A percentile compares a stretch with the other conserved stretches of the same genome.
These are phyloP conservation scores for Phaenicophaeus curvirostris DNA, from an alignment of 2,797 vertebrate genomes.

Conservation along the genomic window DNA sequence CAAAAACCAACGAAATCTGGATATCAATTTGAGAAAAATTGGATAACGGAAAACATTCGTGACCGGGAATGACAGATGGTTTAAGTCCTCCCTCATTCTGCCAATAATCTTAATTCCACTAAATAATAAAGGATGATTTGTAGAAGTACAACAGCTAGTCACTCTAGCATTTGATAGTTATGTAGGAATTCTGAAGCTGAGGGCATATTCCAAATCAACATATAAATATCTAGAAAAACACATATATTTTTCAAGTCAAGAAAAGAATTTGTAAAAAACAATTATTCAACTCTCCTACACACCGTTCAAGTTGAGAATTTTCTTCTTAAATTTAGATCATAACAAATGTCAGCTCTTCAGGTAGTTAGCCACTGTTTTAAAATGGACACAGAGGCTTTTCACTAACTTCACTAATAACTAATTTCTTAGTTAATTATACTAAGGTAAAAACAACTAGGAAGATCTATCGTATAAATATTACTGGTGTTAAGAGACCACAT, in stretches of 20 bases:
- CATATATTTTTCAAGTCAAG: background rate
- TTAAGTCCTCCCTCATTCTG: background rate
- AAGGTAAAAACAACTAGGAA: background rate
- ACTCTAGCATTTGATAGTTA: background rate
- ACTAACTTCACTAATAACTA: background rate
- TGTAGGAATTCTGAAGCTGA: background rate
- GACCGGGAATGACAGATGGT: background rate
- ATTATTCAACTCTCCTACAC: no score
- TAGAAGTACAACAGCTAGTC: background rate
- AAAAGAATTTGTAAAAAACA: background rate
- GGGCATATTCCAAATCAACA: background rate
- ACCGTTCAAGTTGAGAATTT: background rate
- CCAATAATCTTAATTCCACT: background rate
- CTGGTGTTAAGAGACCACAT: background rate
- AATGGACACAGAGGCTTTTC: background rate
- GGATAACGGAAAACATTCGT: background rate
- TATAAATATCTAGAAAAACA: background rate
- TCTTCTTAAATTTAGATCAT: background rate
- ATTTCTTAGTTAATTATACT: background rate
- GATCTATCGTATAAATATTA: background rate
- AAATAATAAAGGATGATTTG: background rate
- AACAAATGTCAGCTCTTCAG: background rate
- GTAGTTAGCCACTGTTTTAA: background rate
- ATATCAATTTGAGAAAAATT: constrained; percentile 3
- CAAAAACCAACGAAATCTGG: background rate